Conservation (phyloP, 2,797 vertebrate species). For the Pachyuromys duprasi region DNA sequence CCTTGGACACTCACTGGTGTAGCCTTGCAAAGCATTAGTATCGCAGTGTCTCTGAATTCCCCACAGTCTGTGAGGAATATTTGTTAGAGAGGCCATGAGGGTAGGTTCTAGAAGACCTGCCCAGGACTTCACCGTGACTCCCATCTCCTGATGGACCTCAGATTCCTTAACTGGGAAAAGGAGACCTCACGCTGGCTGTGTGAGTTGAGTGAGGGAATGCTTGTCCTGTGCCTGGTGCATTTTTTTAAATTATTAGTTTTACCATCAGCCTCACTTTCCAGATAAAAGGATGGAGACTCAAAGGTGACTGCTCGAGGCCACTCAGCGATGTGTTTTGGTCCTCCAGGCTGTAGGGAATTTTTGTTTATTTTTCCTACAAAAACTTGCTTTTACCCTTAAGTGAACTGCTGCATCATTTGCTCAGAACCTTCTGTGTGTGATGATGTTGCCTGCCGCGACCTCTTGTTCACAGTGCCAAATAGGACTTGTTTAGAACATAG, state of each 20-base stretch:
- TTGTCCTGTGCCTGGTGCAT: neutral
- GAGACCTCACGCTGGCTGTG: neutral
- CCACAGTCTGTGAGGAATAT: neutral
- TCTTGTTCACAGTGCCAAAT: neutral
- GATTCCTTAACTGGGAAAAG: slow-evolving; percentile 17
- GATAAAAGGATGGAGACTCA: slow-evolving; percentile 8
- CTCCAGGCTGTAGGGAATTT: neutral
- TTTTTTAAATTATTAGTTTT: neutral
- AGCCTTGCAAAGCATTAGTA: slow-evolving; percentile 39
- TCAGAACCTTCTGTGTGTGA: neutral
- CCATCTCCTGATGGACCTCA: neutral
- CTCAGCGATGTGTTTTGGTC: neutral
- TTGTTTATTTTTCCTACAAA: neutral
- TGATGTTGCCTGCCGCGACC: neutral
- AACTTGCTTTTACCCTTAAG: neutral
- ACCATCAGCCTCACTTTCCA: neutral
- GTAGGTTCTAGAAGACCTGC: neutral
- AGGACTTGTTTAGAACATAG: neutral
- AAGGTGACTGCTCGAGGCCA: neutral
- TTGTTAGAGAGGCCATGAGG: neutral
- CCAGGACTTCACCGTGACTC: neutral
- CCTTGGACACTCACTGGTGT: slow-evolving; percentile 50
- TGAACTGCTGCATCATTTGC: neutral
- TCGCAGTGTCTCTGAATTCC: neutral
- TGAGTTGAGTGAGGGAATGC: fast-evolving